Evolutionary conservation across 2,113 vertebrate genomes (phyloP).

Genomic region (Gymnogyps californianus): DNA sequence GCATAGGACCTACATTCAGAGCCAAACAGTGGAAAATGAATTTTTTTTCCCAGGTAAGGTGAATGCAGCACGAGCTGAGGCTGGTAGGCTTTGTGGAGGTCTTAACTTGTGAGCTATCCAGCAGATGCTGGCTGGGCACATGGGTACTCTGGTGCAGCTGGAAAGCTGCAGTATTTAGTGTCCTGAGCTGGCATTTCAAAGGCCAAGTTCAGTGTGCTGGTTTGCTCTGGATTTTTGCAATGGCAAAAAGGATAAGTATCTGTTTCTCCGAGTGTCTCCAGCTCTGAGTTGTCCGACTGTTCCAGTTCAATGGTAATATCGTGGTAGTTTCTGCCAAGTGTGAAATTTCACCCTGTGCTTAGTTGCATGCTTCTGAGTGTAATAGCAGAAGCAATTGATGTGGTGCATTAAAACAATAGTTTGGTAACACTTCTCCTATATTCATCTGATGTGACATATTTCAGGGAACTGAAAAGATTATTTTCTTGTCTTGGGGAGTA

Average conservation of each 20-base stretch:
- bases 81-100: not conserved
- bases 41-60: not conserved
- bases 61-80: accelerated
- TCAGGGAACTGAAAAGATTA: not conserved
- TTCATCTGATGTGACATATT: not conserved
- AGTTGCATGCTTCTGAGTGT: not conserved
- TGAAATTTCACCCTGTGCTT: not conserved
- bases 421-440: not conserved
- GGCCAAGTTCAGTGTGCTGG: not conserved
- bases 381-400: not conserved
- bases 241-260: not conserved
- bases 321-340: not conserved
- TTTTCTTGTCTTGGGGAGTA: not conserved
- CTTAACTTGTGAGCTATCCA: too few relatives aligned
- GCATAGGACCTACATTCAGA: not conserved
- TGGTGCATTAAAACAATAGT: not conserved
- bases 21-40: not conserved
- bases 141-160: not conserved
- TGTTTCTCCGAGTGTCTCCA: not conserved
- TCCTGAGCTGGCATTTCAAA: not conserved
- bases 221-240: not conserved
- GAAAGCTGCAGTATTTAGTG: not conserved
- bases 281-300: not conserved
- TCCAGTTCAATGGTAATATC: not conserved
- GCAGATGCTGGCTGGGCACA: accelerated